phyloP scores from a whole-genome alignment of 53 echinoderm and acorn worm species.

The Apostichopus leukothele region DNA sequence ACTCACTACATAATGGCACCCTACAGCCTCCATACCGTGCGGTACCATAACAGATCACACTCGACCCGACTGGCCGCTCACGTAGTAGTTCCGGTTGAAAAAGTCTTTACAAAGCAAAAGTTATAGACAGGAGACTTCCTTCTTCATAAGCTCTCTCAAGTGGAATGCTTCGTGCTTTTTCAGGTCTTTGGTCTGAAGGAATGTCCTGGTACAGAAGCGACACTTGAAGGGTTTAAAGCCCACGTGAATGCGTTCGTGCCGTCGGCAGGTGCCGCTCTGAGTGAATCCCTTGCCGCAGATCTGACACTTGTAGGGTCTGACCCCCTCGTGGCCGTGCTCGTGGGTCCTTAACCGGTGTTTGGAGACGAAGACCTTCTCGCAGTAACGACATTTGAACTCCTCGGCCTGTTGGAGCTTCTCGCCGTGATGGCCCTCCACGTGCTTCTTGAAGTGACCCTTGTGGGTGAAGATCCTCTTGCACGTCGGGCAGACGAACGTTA shows the following conservation, averaged over 20 bases:
- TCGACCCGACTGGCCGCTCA: too few relatives aligned
- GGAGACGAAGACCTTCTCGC: constrained; percentile 42
- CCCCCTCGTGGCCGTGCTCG: constrained; percentile 43
- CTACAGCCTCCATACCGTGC: too few relatives aligned
- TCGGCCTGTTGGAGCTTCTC: constrained; percentile 7
- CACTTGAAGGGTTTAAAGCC: constrained; percentile 43
- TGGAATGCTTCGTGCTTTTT: constrained; percentile 38
- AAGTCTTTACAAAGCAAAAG: too few relatives aligned
- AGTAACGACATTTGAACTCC: constrained; percentile 33
- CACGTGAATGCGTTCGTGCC: constrained; percentile 39
- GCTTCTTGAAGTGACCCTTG: constrained; percentile 27
- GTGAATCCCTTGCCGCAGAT: constrained; percentile 44
- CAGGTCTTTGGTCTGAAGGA: constrained; percentile 38
- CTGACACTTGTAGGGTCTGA: constrained; percentile 35
- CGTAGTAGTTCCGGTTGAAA: too few relatives aligned
- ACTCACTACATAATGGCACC: too few relatives aligned
- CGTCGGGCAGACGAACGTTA: background rate
- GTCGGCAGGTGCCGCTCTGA: constrained; percentile 37
- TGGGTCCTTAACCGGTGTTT: constrained; percentile 36
- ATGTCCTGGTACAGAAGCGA: constrained; percentile 32
- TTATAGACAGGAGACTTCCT: constrained; percentile 23
- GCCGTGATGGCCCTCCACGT: constrained; percentile 10
- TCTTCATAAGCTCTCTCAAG: constrained; percentile 33
- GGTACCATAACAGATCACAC: too few relatives aligned
- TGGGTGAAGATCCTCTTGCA: constrained; percentile 26